These are phyloP conservation scores for Notodonta dromedarius DNA, from an alignment of 2,888 invertebrate species.

Conservation along the genomic window DNA sequence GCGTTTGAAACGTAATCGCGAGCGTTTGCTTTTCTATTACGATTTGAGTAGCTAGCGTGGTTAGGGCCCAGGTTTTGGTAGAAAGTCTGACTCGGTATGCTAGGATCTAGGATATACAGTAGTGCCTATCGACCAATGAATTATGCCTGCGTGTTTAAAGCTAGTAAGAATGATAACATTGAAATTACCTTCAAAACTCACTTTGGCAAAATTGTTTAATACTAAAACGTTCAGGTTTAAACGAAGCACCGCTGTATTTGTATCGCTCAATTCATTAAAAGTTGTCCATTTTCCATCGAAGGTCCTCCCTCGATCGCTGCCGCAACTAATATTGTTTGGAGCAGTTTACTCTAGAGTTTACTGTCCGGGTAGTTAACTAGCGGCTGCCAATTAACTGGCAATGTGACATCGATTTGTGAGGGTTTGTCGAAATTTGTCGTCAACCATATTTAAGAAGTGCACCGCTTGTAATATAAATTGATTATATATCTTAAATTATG, in stretches of 20 bases:
- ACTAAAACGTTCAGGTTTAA: too few species aligned
- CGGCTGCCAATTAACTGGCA: conserved; percentile 30
- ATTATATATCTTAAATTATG: not conserved
- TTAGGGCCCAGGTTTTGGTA: too few species aligned
- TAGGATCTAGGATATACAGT: too few species aligned
- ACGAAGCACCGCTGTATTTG: conserved; percentile 29
- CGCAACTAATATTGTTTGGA: conserved; percentile 42
- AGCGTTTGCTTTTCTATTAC: too few species aligned
- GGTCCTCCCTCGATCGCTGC: conserved; percentile 36
- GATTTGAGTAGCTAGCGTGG: too few species aligned
- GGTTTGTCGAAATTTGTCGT: conserved; percentile 30
- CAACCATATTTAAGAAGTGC: conserved; percentile 25
- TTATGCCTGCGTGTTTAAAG: too few species aligned
- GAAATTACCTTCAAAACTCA: too few species aligned
- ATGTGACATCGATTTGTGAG: conserved; percentile 8
- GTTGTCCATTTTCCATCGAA: conserved; percentile 50
- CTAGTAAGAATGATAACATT: too few species aligned
- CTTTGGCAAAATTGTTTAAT: too few species aligned
- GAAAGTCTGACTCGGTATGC: too few species aligned
- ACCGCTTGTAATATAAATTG: conserved; percentile 9
- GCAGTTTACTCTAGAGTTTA: conserved; percentile 19
- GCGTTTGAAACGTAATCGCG: too few species aligned
- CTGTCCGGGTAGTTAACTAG: conserved; percentile 16
- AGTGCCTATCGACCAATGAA: too few species aligned
- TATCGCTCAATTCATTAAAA: conserved; percentile 58